A percentile compares a stretch with the other conserved stretches of the same genome.
Conservation (phyloP, 2,888 invertebrate species). For the Gari tellinella region DNA sequence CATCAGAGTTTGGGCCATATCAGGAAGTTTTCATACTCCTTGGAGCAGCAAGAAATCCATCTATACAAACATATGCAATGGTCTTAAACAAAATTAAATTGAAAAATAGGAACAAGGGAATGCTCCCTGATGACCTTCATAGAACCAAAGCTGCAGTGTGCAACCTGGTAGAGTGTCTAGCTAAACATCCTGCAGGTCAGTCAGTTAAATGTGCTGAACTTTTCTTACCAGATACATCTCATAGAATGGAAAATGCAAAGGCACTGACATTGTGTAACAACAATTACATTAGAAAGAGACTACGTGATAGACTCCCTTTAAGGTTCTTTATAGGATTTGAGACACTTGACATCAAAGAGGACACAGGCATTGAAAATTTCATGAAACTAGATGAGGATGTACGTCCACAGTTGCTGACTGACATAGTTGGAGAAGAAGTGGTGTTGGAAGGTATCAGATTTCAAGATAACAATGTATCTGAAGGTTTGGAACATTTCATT, state of each 20-base stretch:
- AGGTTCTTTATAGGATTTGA: constrained; percentile 36
- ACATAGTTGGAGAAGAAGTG: constrained; percentile 58
- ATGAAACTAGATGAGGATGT: constrained; percentile 41
- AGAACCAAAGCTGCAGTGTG: constrained; percentile 49
- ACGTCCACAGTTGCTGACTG: constrained; percentile 59
- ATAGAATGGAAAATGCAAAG: constrained; percentile 23
- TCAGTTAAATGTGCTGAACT: constrained; percentile 4
- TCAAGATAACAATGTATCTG: not conserved
- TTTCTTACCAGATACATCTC: constrained; percentile 22
- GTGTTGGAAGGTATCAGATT: constrained; percentile 1
- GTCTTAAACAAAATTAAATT: constrained; percentile 57
- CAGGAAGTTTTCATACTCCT: constrained; percentile 58
- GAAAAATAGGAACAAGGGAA: constrained; percentile 15
- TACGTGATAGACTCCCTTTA: constrained; percentile 12
- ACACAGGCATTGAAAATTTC: constrained; percentile 28
- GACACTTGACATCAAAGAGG: constrained; percentile 10
- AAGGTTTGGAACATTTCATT: constrained; percentile 8
- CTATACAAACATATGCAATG: constrained; percentile 57
- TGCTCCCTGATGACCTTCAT: constrained; percentile 56
- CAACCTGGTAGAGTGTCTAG: constrained; percentile 13
- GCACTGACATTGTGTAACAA: constrained; percentile 43
- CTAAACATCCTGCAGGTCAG: constrained; percentile 1
- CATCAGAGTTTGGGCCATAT: constrained; percentile 57
- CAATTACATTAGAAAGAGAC: constrained; percentile 8
- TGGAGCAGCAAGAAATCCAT: constrained; percentile 57